Conservation (phyloP, 1,140 invertebrate species). For the Pygmarrhopalites habei region DNA sequence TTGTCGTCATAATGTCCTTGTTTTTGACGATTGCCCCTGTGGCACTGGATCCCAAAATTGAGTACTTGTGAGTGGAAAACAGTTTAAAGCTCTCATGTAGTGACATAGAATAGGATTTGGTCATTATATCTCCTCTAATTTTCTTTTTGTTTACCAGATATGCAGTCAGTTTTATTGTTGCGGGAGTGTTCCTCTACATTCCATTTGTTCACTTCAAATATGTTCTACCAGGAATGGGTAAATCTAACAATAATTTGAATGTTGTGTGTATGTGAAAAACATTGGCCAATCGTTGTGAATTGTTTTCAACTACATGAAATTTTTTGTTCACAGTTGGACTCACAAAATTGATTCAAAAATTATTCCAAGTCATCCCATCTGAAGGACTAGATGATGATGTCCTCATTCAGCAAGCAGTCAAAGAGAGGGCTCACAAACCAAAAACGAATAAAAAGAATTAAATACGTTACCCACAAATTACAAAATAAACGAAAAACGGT, state of each 20-base stretch:
- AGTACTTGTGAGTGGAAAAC: too few relatives aligned
- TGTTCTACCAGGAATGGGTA: conserved; percentile 41
- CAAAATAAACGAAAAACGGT: too few relatives aligned
- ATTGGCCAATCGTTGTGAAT: background rate
- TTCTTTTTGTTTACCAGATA: too few relatives aligned
- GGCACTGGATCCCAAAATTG: conserved; percentile 44
- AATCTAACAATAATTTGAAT: background rate
- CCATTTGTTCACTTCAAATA: conserved; percentile 49
- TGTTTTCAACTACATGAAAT: background rate
- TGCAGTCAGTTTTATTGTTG: conserved; percentile 47
- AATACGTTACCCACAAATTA: too few relatives aligned
- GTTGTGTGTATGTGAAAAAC: background rate
- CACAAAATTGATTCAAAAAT: background rate
- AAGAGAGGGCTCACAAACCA: too few relatives aligned
- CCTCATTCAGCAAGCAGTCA: background rate
- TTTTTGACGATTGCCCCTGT: conserved; percentile 52
- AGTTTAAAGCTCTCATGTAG: too few relatives aligned
- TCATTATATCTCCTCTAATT: too few relatives aligned
- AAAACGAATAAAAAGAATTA: too few relatives aligned
- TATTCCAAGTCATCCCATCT: background rate
- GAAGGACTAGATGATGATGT: conserved; percentile 1
- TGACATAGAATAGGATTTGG: too few relatives aligned
- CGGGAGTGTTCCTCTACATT: conserved; percentile 49
- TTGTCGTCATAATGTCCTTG: conserved; percentile 46
- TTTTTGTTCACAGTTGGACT: background rate